Conservation (phyloP, 2,113 vertebrate genomes). For the Semnornis frantzii region DNA sequence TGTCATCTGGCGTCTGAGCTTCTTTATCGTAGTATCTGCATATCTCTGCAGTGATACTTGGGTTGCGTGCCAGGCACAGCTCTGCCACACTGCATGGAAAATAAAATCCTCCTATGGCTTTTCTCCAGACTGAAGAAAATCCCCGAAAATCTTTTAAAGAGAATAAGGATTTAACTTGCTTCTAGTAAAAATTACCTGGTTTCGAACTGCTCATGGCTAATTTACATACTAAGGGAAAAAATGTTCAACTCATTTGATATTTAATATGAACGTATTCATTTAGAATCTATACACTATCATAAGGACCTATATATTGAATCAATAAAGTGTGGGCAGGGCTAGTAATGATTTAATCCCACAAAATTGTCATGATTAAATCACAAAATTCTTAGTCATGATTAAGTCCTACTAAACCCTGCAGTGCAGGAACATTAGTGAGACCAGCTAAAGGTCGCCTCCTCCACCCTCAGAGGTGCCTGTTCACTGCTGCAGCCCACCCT, state of each 20-base stretch:
- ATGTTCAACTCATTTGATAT: neutral
- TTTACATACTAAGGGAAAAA: neutral
- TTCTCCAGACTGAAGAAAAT: neutral
- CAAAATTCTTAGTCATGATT: neutral
- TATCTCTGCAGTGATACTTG: conserved; percentile 59
- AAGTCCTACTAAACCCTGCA: neutral
- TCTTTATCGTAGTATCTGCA: conserved; percentile 13
- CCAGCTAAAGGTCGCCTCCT: neutral
- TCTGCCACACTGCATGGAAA: neutral
- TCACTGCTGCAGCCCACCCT: rapidly evolving
- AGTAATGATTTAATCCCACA: conserved; percentile 18
- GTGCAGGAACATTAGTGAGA: neutral
- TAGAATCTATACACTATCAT: neutral
- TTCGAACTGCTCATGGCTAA: neutral
- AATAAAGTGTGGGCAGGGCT: neutral
- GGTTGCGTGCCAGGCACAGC: neutral
- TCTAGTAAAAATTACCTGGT: neutral
- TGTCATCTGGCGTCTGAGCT: neutral
- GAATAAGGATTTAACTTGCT: neutral
- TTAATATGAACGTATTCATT: neutral
- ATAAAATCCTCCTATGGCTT: neutral
- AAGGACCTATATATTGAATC: neutral
- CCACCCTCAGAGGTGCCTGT: neutral
- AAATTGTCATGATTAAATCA: conserved; percentile 8
- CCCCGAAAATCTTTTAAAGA: neutral